phyloP scores from a whole-genome alignment of 2,888 invertebrate genomes.

The Aradus depressus region DNA sequence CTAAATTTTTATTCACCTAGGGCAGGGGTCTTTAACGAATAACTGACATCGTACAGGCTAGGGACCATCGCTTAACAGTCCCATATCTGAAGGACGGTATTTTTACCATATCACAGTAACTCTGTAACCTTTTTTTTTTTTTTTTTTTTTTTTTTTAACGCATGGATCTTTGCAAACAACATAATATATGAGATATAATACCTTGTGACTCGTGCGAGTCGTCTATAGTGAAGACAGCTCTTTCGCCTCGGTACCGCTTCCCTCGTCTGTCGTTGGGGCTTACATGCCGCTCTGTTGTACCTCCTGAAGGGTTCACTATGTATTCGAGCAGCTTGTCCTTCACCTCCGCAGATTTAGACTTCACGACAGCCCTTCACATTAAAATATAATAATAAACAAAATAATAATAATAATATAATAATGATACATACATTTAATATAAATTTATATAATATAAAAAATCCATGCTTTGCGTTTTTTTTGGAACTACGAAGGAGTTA shows the following conservation, averaged over 20 bases:
- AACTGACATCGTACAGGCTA: no score
- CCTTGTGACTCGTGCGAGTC: conserved; percentile 40
- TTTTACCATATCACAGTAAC: no score
- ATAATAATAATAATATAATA: neutral
- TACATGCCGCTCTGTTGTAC: conserved; percentile 63
- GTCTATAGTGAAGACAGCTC: conserved; percentile 88
- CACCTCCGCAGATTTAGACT: conserved; percentile 80
- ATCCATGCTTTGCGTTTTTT: no score
- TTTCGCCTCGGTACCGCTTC: conserved; percentile 79
- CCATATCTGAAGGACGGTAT: neutral
- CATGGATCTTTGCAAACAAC: neutral
- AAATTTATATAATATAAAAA: no score
- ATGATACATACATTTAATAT: neutral
- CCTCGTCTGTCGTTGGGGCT: conserved; percentile 60
- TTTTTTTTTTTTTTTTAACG: neutral
- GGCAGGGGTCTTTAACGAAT: no score
- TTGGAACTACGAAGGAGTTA: no score
- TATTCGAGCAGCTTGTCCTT: conserved; percentile 87
- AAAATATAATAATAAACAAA: neutral
- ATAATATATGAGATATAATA: neutral
- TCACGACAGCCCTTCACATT: conserved; percentile 60
- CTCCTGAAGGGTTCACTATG: conserved; percentile 71
- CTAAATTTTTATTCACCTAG: no score
- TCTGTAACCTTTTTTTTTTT: neutral
- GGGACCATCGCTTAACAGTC: no score